Evolutionary conservation across 2,888 invertebrate genomes (phyloP).

Genomic region (Heliconius cydno): DNA sequence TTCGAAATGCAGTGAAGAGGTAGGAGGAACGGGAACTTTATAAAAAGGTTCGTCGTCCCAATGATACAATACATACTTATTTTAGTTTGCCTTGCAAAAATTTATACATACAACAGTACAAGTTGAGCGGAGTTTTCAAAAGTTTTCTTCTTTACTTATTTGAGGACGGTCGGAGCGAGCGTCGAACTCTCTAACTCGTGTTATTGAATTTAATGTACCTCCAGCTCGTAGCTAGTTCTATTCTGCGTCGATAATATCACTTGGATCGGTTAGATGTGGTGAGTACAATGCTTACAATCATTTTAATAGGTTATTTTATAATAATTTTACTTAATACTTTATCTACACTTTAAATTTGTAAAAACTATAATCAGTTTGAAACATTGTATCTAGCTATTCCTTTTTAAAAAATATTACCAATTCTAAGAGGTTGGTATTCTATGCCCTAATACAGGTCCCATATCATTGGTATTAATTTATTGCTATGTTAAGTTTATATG

Average conservation of each 20-base stretch:
- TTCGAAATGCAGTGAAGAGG: constrained; percentile 26
- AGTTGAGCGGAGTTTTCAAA: constrained; percentile 75
- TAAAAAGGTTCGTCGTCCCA: constrained; percentile 37
- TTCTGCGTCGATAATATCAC: constrained; percentile 75
- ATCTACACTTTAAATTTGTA: background rate
- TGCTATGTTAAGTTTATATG: no score
- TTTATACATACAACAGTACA: constrained; percentile 72
- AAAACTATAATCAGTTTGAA: background rate
- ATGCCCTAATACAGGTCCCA: no score
- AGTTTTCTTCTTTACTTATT: constrained; percentile 81
- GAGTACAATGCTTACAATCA: constrained; percentile 35
- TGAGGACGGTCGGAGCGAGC: constrained; percentile 81
- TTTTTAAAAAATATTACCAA: no score
- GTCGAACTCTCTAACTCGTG: constrained; percentile 81
- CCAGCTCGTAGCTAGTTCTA: constrained; percentile 68
- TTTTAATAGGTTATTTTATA: background rate
- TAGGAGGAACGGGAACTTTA: constrained; percentile 29
- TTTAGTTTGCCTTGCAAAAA: constrained; percentile 67
- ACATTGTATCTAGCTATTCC: background rate
- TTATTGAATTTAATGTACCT: constrained; percentile 83
- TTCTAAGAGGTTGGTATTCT: no score
- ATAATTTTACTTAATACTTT: background rate
- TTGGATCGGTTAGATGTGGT: constrained; percentile 61
- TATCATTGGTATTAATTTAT: no score
- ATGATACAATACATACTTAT: constrained; percentile 50